Evolutionary conservation across 2,797 vertebrate genomes (phyloP).

Genomic region (Percopsis omiscomaycus): DNA sequence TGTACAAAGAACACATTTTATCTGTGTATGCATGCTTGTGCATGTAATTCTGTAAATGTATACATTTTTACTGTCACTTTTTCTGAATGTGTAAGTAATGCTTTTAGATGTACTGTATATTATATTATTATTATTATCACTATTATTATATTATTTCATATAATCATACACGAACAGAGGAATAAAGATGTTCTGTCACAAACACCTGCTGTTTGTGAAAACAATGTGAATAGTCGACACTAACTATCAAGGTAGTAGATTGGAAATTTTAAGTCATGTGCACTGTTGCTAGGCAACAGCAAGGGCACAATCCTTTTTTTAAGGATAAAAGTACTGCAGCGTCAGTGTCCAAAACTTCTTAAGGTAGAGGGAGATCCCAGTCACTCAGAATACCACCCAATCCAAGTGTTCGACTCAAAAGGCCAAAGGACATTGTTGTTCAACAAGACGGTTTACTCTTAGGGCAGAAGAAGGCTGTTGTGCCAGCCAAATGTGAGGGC

Average conservation of each 20-base stretch:
- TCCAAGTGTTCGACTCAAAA: conserved; percentile 24
- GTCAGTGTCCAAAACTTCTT: conserved; percentile 38
- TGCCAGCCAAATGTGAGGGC: too few relatives aligned
- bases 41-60: background rate
- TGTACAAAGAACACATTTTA: background rate
- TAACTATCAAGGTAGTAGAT: conserved; percentile 34
- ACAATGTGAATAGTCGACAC: conserved; percentile 9
- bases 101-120: background rate
- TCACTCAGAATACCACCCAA: conserved; percentile 42
- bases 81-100: background rate
- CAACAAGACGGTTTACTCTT: conserved; percentile 24
- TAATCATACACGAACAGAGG: background rate
- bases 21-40: background rate
- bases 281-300: conserved; percentile 81
- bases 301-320: conserved; percentile 23
- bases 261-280: conserved; percentile 23
- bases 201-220: background rate
- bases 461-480: background rate
- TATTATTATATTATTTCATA: background rate
- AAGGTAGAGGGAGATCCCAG: conserved; percentile 50
- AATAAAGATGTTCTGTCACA: background rate
- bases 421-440: conserved; percentile 21
- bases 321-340: conserved; percentile 35
- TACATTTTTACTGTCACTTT: background rate
- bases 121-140: background rate